A percentile compares a stretch with the other conserved stretches of the same genome.
phyloP scores from a whole-genome alignment of 2,797 vertebrate species.

The Phalanger gymnotis region DNA sequence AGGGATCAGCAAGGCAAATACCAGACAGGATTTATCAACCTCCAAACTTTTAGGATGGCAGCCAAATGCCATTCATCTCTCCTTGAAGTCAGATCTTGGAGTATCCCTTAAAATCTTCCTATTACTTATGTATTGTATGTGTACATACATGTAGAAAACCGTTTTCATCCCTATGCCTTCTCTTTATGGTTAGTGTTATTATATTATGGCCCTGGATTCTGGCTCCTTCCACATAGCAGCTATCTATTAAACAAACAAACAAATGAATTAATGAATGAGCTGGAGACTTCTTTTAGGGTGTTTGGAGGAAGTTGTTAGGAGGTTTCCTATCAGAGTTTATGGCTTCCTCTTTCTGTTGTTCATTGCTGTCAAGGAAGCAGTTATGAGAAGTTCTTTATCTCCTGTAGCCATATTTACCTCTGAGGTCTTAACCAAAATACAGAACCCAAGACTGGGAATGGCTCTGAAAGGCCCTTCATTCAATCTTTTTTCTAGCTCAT shows the following conservation, averaged over 20 bases:
- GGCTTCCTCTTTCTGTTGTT: not conserved
- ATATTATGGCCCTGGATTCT: not conserved
- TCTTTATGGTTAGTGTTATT: not conserved
- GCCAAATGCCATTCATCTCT: not conserved
- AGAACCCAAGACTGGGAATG: not conserved
- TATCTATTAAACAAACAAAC: not conserved
- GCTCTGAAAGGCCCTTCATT: not conserved
- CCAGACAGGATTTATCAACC: conserved; percentile 62
- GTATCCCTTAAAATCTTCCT: not conserved
- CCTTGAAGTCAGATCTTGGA: conserved; percentile 21
- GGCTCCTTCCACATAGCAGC: not conserved
- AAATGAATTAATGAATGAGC: not conserved
- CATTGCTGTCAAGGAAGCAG: not conserved
- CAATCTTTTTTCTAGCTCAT: not conserved
- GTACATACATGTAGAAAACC: not conserved
- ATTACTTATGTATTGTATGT: not conserved
- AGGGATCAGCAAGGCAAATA: conserved; percentile 54
- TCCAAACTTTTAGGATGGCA: conserved; percentile 4
- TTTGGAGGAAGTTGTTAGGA: not conserved
- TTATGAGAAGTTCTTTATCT: not conserved
- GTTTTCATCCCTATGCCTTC: not conserved
- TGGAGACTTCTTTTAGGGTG: not conserved
- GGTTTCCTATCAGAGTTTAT: not conserved
- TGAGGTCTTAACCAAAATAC: not conserved
- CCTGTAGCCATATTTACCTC: not conserved